phyloP scores from a whole-genome alignment of 2,113 vertebrate genomes.

The Amphilophus citrinellus region DNA sequence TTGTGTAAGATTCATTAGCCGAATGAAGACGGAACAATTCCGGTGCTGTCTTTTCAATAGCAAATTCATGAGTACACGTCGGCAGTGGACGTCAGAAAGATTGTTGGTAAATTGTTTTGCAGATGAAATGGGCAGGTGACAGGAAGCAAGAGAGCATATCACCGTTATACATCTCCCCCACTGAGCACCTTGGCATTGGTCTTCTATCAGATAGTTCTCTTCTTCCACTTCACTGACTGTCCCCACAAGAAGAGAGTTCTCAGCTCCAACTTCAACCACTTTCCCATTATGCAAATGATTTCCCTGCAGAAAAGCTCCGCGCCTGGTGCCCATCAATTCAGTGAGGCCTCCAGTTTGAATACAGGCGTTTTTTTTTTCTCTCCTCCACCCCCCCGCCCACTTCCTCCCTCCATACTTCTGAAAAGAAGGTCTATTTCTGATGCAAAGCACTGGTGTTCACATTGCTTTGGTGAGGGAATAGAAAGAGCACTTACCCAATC shows the following conservation, averaged over 20 bases:
- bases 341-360: conserved; percentile 70
- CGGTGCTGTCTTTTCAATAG: conserved; percentile 31
- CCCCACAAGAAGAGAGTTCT: conserved; percentile 72
- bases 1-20: conserved; percentile 44
- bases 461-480: conserved; percentile 65
- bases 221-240: conserved; percentile 70
- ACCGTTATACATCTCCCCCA: conserved; percentile 43
- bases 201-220: conserved; percentile 65
- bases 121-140: conserved; percentile 68
- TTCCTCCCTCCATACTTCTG: conserved; percentile 59
- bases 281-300: conserved; percentile 82
- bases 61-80: conserved; percentile 46
- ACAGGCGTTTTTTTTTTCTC: conserved; percentile 21
- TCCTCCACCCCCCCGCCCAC: conserved; percentile 11
- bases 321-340: conserved; percentile 77
- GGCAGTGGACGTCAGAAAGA: conserved; percentile 27
- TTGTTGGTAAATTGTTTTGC: conserved; percentile 72
- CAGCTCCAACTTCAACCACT: conserved; percentile 73
- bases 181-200: conserved; percentile 52
- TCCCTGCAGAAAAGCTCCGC: conserved; percentile 74
- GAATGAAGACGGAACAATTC: conserved; percentile 38
- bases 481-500: conserved; percentile 74
- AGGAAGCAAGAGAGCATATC: conserved; percentile 57
- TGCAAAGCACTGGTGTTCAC: conserved; percentile 63
- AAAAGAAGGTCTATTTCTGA: conserved; percentile 77